Percentiles rank a stretch among this genome's conserved stretches.
phyloP scores from a whole-genome alignment of 2,113 vertebrate species.

The Pituophis catenifer region DNA sequence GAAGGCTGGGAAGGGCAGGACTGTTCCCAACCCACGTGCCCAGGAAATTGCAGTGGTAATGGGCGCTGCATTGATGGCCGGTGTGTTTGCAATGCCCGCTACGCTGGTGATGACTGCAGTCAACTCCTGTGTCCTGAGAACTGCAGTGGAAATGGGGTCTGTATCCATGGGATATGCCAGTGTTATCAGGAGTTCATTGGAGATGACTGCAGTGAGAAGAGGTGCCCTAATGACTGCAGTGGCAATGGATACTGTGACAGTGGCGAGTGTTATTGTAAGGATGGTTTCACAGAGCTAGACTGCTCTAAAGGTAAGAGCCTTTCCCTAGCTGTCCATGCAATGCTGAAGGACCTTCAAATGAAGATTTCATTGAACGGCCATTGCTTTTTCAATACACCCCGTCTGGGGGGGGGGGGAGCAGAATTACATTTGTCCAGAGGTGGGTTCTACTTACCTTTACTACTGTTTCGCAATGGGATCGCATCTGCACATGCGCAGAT shows the following conservation, averaged over 20 bases:
- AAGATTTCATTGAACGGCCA: neutral
- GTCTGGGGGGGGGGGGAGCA: neutral
- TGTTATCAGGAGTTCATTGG: constrained; percentile 73
- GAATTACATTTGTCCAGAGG: neutral
- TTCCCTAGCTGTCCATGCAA: neutral
- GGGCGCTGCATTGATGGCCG: constrained; percentile 75
- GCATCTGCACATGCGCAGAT: too few species aligned
- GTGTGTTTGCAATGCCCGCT: constrained; percentile 77
- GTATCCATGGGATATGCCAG: constrained; percentile 76
- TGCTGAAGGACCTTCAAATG: neutral
- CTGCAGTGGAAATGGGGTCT: constrained; percentile 80
- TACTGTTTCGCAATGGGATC: too few species aligned
- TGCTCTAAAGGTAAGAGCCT: constrained; percentile 80
- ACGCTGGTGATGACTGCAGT: constrained; percentile 75
- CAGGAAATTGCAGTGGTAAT: constrained; percentile 75
- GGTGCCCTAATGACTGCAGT: constrained; percentile 76
- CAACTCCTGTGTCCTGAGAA: constrained; percentile 71
- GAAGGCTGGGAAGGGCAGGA: constrained; percentile 80
- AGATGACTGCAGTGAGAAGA: constrained; percentile 77
- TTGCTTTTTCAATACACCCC: neutral
- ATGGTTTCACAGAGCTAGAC: constrained; percentile 78
- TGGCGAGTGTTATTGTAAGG: constrained; percentile 80
- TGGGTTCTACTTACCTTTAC: too few species aligned
- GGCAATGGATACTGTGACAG: constrained; percentile 81
- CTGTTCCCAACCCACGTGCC: constrained; percentile 80